Evolutionary conservation across 35 echinoderm and acorn worm species (phyloP), one percentile per base, ranked within the genome.

Genomic region (Apostichopus japonicus): DNA sequence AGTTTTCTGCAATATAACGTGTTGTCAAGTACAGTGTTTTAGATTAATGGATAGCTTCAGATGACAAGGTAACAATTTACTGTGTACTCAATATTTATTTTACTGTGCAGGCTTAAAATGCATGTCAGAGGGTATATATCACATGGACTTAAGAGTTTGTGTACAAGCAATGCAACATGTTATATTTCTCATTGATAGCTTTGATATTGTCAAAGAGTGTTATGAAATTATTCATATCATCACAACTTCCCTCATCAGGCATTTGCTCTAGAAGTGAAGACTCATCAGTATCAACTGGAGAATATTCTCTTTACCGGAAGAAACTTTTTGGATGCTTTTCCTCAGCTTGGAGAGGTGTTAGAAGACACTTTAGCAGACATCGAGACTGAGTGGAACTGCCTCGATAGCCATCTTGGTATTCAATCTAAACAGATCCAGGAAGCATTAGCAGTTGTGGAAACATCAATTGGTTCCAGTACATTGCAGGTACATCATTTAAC

Each of bases 371-470:
- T 99, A 25, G 10, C 62, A 0, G 83, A 84, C n/a, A 92, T 99
- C 54, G 95, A 93, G 75, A 56, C 88, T 11, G 87, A 96, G 24
- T 99, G 92, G 91, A 93, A 90, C 53, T 83, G 78, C 22, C 92
- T 99, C 15, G 92, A 95, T 62, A 84, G 90, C 55, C 94, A 94
- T 52, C 87, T 99, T 82, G 90, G 93, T 58, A 94, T 91, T 53
- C 97, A 99, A 82, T 93, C 92, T 54, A 91, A 93, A 82, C 95
- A 99, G 79, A 93, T 99, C 53, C 93, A 99, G 84, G 97, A 96
- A 86, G 97, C 95, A 8, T 83, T 99, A 51, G 88, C 92, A 23
- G 91, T 93, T 23, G 89, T 95, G 19, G 94, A 98, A 84, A 93
- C 92, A 17, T 90, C 87, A 6, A 87, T 93, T 79, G 77, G 72